These are phyloP conservation scores for Ichneumon xanthorius DNA, from an alignment of 2,888 invertebrate genomes.

Conservation along the genomic window DNA sequence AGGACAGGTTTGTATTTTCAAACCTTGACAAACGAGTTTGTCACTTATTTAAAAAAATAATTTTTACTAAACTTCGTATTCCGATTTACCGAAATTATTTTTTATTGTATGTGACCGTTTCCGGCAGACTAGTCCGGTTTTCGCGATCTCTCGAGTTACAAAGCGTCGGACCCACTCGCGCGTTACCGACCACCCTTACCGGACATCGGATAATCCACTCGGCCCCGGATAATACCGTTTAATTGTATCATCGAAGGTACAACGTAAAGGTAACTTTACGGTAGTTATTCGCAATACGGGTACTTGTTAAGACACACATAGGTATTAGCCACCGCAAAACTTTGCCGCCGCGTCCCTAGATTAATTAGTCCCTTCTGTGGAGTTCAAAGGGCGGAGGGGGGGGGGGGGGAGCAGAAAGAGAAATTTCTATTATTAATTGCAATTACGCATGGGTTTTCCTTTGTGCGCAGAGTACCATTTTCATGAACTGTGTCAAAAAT, in stretches of 20 bases:
- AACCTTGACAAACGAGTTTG: too few species aligned
- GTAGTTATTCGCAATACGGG: not conserved
- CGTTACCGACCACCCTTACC: not conserved
- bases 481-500: too few species aligned
- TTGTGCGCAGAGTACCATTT: too few species aligned
- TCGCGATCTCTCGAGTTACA: constrained; percentile 4
- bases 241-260: constrained; percentile 36
- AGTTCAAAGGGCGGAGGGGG: too few species aligned
- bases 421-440: too few species aligned
- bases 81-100: too few species aligned
- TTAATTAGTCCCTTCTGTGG: not conserved
- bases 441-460: too few species aligned
- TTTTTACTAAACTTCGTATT: too few species aligned
- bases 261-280: not conserved
- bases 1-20: too few species aligned
- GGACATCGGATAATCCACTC: constrained; percentile 34
- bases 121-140: too few species aligned
- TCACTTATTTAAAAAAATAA: too few species aligned
- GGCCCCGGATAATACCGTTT: constrained; percentile 17
- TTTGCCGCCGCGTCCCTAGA: not conserved
- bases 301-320: not conserved
- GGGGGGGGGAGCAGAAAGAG: too few species aligned
- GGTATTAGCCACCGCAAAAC: not conserved
- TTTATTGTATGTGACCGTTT: not conserved
- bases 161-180: not conserved